These are phyloP conservation scores for Eulemur albifrons DNA, from an alignment of 2,797 vertebrate genomes.

Conservation along the genomic window DNA sequence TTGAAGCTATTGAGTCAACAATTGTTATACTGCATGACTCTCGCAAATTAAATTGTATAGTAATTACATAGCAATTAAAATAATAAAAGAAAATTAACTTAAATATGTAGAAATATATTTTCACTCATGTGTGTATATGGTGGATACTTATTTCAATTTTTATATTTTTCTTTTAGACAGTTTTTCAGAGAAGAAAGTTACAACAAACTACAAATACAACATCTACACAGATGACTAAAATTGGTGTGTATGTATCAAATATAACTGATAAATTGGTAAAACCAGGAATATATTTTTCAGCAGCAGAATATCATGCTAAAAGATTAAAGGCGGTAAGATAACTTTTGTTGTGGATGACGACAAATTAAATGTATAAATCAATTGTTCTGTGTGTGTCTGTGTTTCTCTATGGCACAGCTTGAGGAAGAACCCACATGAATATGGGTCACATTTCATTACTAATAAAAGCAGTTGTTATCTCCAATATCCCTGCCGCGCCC, in stretches of 20 bases:
- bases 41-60: slow-evolving; percentile 40
- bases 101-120: neutral
- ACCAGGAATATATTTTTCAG: slow-evolving; percentile 89
- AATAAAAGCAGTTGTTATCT: neutral
- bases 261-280: slow-evolving; percentile 88
- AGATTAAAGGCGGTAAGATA: slow-evolving; percentile 90
- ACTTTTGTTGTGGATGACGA: neutral
- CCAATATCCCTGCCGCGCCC: neutral
- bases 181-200: slow-evolving; percentile 81
- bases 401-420: neutral
- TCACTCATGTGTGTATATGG: neutral
- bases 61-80: slow-evolving; percentile 3
- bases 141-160: neutral
- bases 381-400: neutral
- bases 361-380: neutral
- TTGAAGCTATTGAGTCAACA: neutral
- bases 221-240: slow-evolving; percentile 93
- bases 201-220: slow-evolving; percentile 88
- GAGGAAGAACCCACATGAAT: neutral
- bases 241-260: slow-evolving; percentile 91
- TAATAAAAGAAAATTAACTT: neutral
- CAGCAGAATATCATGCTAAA: slow-evolving; percentile 85
- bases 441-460: neutral
- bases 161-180: slow-evolving; percentile 77
- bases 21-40: neutral